Evolutionary conservation across 2,888 invertebrate genomes (phyloP).

Genomic region (Ceriagrion tenellum): DNA sequence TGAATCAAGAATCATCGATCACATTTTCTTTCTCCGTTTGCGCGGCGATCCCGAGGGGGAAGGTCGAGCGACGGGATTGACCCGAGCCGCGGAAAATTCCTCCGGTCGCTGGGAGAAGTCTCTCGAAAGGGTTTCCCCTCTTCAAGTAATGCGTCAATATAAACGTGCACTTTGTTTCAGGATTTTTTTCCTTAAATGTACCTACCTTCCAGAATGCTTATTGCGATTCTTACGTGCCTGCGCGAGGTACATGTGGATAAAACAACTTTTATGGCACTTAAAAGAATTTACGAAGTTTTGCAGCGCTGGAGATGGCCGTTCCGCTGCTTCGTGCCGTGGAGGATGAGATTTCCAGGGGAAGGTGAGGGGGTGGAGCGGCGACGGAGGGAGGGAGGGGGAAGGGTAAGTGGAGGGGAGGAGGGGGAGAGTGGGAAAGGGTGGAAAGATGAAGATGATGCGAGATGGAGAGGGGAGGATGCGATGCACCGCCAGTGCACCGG

Average conservation of each 20-base stretch:
- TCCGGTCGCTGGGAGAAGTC: neutral
- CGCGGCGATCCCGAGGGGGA: neutral
- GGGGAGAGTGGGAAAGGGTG: neutral
- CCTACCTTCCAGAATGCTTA: neutral
- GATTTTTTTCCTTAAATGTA: neutral
- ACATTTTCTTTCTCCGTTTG: neutral
- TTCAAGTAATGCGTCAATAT: neutral
- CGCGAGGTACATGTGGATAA: neutral
- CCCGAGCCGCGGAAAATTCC: neutral
- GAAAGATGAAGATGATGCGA: too few species aligned
- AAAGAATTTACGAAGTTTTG: slow-evolving; percentile 39
- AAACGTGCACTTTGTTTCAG: neutral
- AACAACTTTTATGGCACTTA: neutral
- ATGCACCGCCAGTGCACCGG: neutral
- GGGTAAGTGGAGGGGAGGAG: neutral
- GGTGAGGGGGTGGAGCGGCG: neutral
- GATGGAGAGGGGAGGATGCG: neutral
- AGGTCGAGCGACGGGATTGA: neutral
- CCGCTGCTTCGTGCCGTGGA: neutral
- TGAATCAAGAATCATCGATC: neutral
- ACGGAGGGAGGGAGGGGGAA: neutral
- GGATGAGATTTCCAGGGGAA: neutral
- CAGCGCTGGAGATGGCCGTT: neutral
- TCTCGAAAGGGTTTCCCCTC: neutral
- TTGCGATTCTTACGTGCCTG: slow-evolving; percentile 11